Percentiles rank a stretch among this genome's conserved stretches.
Evolutionary conservation across 2,888 invertebrate species (phyloP).

Genomic region (Anoncus sp.): DNA sequence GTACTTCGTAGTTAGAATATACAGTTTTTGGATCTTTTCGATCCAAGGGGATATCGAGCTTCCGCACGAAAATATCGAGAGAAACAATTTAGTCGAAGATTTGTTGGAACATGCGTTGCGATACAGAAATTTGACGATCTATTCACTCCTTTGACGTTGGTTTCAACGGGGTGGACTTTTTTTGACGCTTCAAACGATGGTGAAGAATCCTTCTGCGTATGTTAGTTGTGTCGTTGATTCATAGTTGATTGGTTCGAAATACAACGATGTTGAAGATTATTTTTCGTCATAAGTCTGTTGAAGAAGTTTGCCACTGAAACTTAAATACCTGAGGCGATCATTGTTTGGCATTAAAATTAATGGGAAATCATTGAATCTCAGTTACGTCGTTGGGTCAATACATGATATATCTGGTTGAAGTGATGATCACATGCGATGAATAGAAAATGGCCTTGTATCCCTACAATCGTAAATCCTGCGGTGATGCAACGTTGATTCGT

Average conservation of each 20-base stretch:
- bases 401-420: neutral
- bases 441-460: neutral
- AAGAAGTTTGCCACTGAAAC: neutral
- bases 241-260: neutral
- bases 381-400: neutral
- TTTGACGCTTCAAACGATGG: neutral
- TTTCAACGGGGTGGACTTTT: neutral
- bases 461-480: conserved; percentile 16
- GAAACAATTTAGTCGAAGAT: neutral
- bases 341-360: neutral
- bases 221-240: neutral
- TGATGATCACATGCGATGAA: conserved; percentile 5
- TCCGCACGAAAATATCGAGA: neutral
- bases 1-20: neutral
- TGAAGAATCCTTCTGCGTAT: neutral
- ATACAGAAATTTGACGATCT: neutral
- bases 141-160: neutral
- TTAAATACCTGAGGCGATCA: neutral
- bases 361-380: neutral
- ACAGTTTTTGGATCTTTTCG: neutral
- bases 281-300: neutral
- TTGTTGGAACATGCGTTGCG: neutral
- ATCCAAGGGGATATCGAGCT: neutral
- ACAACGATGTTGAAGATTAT: neutral
- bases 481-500: conserved; percentile 28